Evolutionary conservation across 2,888 invertebrate genomes (phyloP), one percentile per base, ranked within the genome.

Genomic region (Orgyia antiqua): DNA sequence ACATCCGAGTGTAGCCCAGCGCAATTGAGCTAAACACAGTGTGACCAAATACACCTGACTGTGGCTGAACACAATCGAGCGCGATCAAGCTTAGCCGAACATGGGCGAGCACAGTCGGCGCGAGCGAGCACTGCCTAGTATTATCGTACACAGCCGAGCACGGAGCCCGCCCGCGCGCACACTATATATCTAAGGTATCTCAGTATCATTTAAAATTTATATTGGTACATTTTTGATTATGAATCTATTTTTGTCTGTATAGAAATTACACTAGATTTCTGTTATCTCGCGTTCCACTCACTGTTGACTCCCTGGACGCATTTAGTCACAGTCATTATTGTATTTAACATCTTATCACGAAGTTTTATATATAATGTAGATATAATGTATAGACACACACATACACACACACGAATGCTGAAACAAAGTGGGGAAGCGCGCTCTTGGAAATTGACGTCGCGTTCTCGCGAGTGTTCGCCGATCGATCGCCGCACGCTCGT

Each of bases 221-320:
- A 83, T 91, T 91, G 91, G 92, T 91, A 91, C 91, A 87, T 91
- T 90, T 80, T 91, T 89, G 88, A 89, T 89, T 89, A 88, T 87
- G 86, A 84, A 77, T 80, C 87, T 88, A 89, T 88, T 83, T 77
- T 76, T 82, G 66, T 84, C 71, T 67, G 83, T 88, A 65, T 67
- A 88, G 86, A 87, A 87, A 87, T 87, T 88, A 88, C 84, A 69
- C 87, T 88, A 87, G 72, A 68, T 80, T 54, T 74, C 60, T 68
- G 58, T 64, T 67, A 48, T 56, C 60, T 63, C 63, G 64, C 75
- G 73, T 68, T 64, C 46, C 52, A 43, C 44, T 56, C 73, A 68
- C 82, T 79, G 84, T 77, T 76, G 79, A 55, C 84, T 83, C 83
- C 77, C 79, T 52, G 60, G 60, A 64, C 71, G 64, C 62, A 51